These are phyloP conservation scores for Mionectes macconnelli DNA, from an alignment of 2,113 vertebrate genomes.

Conservation along the genomic window DNA sequence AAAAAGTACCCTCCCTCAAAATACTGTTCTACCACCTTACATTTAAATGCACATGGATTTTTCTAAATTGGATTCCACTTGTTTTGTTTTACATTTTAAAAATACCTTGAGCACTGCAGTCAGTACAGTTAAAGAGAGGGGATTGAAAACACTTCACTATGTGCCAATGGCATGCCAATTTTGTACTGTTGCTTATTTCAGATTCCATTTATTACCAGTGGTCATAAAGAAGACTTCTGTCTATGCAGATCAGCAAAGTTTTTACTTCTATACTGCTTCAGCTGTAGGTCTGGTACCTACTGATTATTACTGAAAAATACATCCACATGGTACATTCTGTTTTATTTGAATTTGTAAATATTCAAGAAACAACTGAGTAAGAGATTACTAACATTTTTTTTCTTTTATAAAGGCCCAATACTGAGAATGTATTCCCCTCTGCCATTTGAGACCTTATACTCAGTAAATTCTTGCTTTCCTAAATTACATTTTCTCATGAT, in stretches of 20 bases:
- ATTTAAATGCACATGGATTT: background rate
- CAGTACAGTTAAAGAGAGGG: background rate
- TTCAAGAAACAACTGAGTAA: background rate
- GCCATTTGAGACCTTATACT: slow-evolving; percentile 13
- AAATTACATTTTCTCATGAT: slow-evolving; percentile 55
- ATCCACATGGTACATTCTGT: background rate
- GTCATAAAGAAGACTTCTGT: background rate
- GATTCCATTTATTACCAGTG: background rate
- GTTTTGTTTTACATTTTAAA: background rate
- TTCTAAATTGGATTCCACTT: background rate
- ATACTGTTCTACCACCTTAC: background rate
- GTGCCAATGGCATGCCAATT: background rate
- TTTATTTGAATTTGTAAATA: slow-evolving; percentile 6
- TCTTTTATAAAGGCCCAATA: background rate
- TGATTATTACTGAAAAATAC: background rate
- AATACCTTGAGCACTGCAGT: background rate
- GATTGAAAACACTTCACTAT: background rate
- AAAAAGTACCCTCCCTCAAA: background rate
- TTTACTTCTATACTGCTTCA: background rate
- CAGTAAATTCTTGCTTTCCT: slow-evolving; percentile 48
- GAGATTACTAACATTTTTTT: background rate
- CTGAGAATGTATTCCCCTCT: background rate
- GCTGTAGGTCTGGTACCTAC: background rate
- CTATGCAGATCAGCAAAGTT: background rate
- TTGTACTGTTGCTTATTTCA: background rate